Evolutionary conservation across 2,888 invertebrate genomes (phyloP), one percentile per base, ranked within the genome.

Genomic region (Drosophila lacicola): DNA sequence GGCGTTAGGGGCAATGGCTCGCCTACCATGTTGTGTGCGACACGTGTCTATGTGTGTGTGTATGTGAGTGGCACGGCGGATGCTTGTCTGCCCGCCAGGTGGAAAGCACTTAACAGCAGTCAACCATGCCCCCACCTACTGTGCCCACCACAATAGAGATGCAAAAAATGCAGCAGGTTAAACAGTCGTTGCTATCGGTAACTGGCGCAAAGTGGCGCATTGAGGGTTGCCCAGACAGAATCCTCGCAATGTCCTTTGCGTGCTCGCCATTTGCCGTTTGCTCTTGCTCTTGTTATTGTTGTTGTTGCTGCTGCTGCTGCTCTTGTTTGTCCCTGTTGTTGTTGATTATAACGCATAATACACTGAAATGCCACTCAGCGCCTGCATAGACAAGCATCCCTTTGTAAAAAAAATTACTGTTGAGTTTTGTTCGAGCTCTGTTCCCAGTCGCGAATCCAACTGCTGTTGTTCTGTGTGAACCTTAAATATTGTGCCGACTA

Each of bases 321-420:
- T 34, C 1, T 10, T 49, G 10, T 41, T 45, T 61, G 33, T 49
- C 41, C 13, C 39, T 46, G 21, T 49, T 42, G 65, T 36, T 68
- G 74, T 74, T 84, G 84, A 86, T 86, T 84, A 82, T 80, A 71
- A 68, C 70, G 82, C 84, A 86, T 84, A 82, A 84, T 84, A 81
- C 80, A 86, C 72, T 78, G 82, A 81, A 86, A 81, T 72, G 84
- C 78, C 84, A 84, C 78, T 83, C 83, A 69, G 79, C 51, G 50
- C 61, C 37, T 57, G 46, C 73, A 69, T 46, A 70, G 66, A 70
- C 57, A 71, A 64, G 64, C 50, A 72, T 70, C 53, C 46, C 60
- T 70, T 74, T 73, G 66, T 70, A 73, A 34, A 42, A 29, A 47
- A 29, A 47, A 42, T 56, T 74, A 37, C 55, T 46, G 36, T 21